Base-by-base conservation (phyloP, 1,140 invertebrate species). In the Araneus ventricosus region DNA sequence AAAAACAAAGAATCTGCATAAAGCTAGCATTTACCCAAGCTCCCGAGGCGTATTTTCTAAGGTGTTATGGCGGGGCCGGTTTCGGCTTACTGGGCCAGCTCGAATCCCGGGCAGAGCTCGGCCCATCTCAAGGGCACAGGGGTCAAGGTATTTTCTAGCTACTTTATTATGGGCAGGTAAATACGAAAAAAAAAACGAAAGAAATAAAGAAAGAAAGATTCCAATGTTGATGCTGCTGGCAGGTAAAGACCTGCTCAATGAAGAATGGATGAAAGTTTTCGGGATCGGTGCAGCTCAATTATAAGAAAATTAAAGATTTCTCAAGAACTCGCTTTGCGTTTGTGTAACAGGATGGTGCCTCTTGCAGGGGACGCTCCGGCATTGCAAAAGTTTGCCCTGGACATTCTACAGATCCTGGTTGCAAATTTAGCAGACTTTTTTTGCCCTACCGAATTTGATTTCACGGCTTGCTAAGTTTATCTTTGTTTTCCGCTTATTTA, bases 81-180 rank as follows among this genome's bases (percentile, higher is more conserved):
- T 86, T 82, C 59, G 27, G 59, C 59, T 85, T 85, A 63, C 59
- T 85, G 80, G 90, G 82, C 80, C 82, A 92, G 82, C 70, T 52
- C 6, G 61, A 84, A 86, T 80, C 90, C 90, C 79, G 90, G 90
- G 90, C 90, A 92, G 37, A 92, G 90, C 90, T 85, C 80, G 39
- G 80, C 90, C 90, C 82, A 85, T 52, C 82, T 86, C 52, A 92
- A 92, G 90, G 82, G 34, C 90, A 52, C 37, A 2, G 39, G 37
- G 90, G 90, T 92, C 90, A 92, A 92, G 90, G 90, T 86, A 57
- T 92, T 39, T 85, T 45, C 89, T 45, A 70, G 89, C 90, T 92
- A 86, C 90, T 92, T 86, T 86, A 92, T 85, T 85, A 92, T 92
- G 82, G 61, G 39, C 39, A 80, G 37, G 39, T 52, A 86, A 85